Evolutionary conservation across 2,797 vertebrate species (phyloP), one percentile per base, ranked within the genome.

Genomic region (Euphonia xanthogaster): DNA sequence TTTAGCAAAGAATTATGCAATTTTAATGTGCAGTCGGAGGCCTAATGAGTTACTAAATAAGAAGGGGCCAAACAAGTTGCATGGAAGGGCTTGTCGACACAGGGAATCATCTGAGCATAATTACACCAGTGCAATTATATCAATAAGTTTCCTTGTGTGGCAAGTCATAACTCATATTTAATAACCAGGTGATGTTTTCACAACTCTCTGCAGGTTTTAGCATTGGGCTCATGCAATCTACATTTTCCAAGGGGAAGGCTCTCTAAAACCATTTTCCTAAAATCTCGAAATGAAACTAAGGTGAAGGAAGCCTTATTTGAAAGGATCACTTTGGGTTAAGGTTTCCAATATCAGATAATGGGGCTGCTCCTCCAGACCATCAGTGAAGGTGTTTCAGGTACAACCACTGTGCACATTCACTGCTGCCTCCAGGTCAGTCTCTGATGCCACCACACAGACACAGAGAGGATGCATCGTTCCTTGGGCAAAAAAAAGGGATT

Each of bases 31-130:
- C 61, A 87, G 60, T 60, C 62, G 92, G 84, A 86, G 40, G 55
- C 53, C 72, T 79, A 74, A 91, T 24, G 72, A 95, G 95, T 62
- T 95, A 68, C 63, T 93, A 90, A 77, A 47, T 51, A 88, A 86
- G 87, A 92, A 94, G 54, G 82, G 89, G 55, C 78, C 62, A 65
- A 93, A 58, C 40, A 27, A 86, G 68, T 70, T 95, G 94, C 76
- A 93, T 75, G 28, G 31, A 84, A 94, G 51, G 91, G 62, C 94
- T 66, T 97, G 96, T 94, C 4, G 19, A 88, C 87, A 90, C 95
- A 95, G 89, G 86, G 74, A 91, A 91, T 19, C 11, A 1, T 55
- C 80, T 44, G 54, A 80, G 75, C 28, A 12, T 80, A 93, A 94
- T 93, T 96, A 89, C 11, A 19, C n/a, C 15, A 25, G 30, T 7